phyloP scores from a whole-genome alignment of 2,888 invertebrate genomes.

The Caenorhabditis virilis region DNA sequence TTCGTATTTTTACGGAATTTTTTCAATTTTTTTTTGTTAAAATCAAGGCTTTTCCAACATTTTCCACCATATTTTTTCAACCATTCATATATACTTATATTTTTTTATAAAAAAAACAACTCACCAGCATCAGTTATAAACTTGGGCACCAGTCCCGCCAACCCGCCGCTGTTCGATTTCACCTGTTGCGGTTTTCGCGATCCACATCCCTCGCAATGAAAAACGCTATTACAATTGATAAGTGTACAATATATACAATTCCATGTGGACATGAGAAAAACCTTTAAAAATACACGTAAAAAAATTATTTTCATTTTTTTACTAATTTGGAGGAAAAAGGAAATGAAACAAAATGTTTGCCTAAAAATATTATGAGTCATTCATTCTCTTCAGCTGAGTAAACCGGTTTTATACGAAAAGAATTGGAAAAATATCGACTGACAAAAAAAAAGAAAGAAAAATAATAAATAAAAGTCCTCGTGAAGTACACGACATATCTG shows the following conservation, averaged over 20 bases:
- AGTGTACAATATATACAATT: conserved; percentile 45
- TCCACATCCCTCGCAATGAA: conserved; percentile 42
- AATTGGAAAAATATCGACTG: no score
- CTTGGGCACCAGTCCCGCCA: conserved; percentile 22
- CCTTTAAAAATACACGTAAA: no score
- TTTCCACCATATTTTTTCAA: neutral
- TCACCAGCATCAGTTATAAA: conserved; percentile 34
- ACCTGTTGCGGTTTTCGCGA: conserved; percentile 25
- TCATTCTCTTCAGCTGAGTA: no score
- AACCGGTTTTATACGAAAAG: no score
- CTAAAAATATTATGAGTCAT: no score
- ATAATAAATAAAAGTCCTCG: no score
- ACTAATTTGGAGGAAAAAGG: no score
- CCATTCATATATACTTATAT: neutral
- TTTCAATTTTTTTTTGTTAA: conserved; percentile 8
- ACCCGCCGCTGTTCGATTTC: conserved; percentile 1
- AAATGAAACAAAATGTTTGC: no score
- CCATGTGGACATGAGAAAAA: conserved; percentile 47
- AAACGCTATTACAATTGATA: conserved; percentile 16
- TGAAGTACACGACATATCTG: no score
- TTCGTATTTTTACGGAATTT: conserved; percentile 1
- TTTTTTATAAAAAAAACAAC: no score
- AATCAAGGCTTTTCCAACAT: conserved; percentile 2
- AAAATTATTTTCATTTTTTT: no score
- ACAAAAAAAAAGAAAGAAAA: no score